phyloP scores from a whole-genome alignment of 2,797 vertebrate species.

The Crocodylus rhombifer region DNA sequence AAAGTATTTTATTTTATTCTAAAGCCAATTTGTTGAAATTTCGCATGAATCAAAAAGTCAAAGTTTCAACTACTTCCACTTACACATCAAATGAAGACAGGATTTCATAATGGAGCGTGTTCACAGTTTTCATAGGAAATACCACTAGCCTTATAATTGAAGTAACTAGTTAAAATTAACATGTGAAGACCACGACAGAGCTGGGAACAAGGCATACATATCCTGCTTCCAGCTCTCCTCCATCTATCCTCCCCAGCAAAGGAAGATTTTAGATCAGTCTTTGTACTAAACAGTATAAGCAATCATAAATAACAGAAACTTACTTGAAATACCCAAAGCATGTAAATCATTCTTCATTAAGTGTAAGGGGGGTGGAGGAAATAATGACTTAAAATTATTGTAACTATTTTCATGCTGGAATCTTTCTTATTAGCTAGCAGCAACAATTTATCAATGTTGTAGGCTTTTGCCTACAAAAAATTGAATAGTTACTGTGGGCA shows the following conservation, averaged over 20 bases:
- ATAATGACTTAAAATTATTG: background rate
- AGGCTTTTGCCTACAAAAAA: background rate
- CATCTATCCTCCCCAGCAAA: background rate
- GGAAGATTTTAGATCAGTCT: background rate
- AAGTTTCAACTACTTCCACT: background rate
- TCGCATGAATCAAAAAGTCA: background rate
- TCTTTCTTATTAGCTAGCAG: background rate
- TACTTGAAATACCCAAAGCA: background rate
- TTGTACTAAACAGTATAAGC: fast-evolving
- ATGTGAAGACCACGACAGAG: background rate
- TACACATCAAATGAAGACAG: fast-evolving
- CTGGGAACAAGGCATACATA: background rate
- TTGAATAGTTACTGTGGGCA: background rate
- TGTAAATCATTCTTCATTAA: background rate
- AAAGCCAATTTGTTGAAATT: fast-evolving
- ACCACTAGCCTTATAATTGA: background rate
- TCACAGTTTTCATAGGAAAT: fast-evolving
- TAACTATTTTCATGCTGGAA: background rate
- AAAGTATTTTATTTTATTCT: background rate
- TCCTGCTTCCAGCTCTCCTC: background rate
- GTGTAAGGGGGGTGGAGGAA: background rate
- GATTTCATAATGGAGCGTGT: background rate
- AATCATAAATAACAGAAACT: background rate
- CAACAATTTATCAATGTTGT: background rate
- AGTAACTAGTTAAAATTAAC: fast-evolving